Percentiles rank a stretch among this genome's conserved stretches.
These are phyloP conservation scores for Oophaga pumilio DNA, from an alignment of 2,113 vertebrate species.

Conservation along the genomic window DNA sequence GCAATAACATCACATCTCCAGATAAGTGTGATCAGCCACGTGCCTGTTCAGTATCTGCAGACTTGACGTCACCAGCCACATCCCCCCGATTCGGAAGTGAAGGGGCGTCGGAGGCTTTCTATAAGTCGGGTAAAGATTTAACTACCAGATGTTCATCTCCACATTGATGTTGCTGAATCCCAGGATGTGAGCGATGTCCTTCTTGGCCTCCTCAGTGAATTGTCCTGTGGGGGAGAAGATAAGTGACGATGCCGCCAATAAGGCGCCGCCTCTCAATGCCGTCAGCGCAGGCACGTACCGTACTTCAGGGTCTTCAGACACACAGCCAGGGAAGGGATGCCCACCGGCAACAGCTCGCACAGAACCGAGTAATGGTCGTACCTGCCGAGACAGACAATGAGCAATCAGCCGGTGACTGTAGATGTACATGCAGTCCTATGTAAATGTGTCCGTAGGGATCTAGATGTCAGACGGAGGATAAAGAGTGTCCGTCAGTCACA, in stretches of 20 bases:
- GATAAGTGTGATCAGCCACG: too few species aligned
- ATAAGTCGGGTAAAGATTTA: neutral
- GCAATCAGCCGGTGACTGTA: neutral
- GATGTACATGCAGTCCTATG: too few species aligned
- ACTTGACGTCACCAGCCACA: too few species aligned
- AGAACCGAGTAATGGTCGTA: slow-evolving; percentile 76
- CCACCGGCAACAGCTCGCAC: slow-evolving; percentile 76
- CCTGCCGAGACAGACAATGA: slow-evolving; percentile 55
- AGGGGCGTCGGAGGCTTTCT: too few species aligned
- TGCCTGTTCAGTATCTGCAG: too few species aligned
- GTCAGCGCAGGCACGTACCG: slow-evolving; percentile 64
- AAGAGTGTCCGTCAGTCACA: too few species aligned
- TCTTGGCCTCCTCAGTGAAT: slow-evolving; percentile 65
- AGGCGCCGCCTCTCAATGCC: neutral
- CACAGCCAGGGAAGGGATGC: slow-evolving; percentile 74
- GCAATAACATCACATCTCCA: too few species aligned
- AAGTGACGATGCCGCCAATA: neutral
- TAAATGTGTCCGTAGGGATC: too few species aligned
- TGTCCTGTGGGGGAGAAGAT: slow-evolving; percentile 64
- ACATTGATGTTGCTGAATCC: slow-evolving; percentile 71
- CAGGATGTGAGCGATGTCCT: slow-evolving; percentile 64
- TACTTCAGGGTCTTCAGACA: slow-evolving; percentile 70
- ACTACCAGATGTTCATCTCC: slow-evolving; percentile 69
- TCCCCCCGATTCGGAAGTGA: too few species aligned
- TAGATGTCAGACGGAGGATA: too few species aligned